Percentiles rank a stretch among this genome's conserved stretches.
Evolutionary conservation across 2,797 vertebrate species (phyloP).

Genomic region (Urocyon cinereoargenteus): DNA sequence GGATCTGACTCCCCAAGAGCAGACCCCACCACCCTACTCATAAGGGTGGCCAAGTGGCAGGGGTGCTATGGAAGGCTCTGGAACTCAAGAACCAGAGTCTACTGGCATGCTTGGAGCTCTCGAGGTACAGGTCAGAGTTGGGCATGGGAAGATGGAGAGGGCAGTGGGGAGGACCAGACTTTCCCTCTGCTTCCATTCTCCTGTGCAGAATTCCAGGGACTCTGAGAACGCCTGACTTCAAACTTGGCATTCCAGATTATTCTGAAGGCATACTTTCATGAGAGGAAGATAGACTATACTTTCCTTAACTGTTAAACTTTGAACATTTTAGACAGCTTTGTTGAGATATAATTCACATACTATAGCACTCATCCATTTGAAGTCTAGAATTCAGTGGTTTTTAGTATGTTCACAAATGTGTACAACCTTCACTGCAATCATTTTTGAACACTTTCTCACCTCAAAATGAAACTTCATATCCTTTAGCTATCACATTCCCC

Average conservation of each 20-base stretch:
- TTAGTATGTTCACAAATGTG: not conserved
- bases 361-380: not conserved
- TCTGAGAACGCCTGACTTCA: not conserved
- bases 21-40: not conserved
- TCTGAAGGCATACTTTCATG: conserved; percentile 33
- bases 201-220: not conserved
- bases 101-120: not conserved
- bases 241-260: not conserved
- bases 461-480: not conserved
- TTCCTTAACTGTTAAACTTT: not conserved
- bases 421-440: not conserved
- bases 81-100: not conserved
- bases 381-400: not conserved
- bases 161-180: not conserved
- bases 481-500: not conserved
- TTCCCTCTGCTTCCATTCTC: not conserved
- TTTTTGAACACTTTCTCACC: not conserved
- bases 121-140: not conserved
- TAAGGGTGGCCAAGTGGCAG: accelerated
- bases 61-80: not conserved
- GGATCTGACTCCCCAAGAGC: not conserved
- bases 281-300: not conserved
- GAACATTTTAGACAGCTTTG: not conserved
- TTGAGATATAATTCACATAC: not conserved
- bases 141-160: not conserved